Percentiles rank a stretch among this genome's conserved stretches.
Evolutionary conservation across 2,888 invertebrate genomes (phyloP).

Genomic region (Epinotia bilunana): DNA sequence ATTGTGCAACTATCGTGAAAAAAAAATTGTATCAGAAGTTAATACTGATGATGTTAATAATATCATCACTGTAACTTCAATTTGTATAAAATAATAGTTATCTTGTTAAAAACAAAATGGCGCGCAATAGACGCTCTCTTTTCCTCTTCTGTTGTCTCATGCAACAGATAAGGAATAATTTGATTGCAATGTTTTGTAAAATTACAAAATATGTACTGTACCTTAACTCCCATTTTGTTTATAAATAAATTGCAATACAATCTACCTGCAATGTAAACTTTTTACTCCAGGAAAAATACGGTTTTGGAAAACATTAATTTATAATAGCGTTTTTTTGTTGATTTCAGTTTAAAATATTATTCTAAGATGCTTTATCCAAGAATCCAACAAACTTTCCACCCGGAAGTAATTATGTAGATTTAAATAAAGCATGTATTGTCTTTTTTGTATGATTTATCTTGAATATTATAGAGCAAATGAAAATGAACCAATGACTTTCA

Average conservation of each 20-base stretch:
- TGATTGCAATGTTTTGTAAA: constrained; percentile 2
- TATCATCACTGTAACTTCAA: neutral
- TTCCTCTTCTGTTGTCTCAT: constrained; percentile 33
- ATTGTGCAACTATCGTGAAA: neutral
- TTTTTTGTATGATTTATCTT: too few relatives aligned
- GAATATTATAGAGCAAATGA: too few relatives aligned
- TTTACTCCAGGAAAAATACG: too few relatives aligned
- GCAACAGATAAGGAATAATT: constrained; percentile 27
- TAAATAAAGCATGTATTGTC: too few relatives aligned
- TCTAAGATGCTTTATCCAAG: too few relatives aligned
- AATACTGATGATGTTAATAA: neutral
- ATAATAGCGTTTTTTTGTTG: too few relatives aligned
- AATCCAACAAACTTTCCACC: too few relatives aligned
- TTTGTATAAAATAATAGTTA: constrained; percentile 8
- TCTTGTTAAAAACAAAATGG: constrained; percentile 44
- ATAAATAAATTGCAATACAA: too few relatives aligned
- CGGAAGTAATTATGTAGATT: too few relatives aligned
- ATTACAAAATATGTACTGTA: neutral
- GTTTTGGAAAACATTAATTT: too few relatives aligned
- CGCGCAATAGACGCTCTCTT: constrained; percentile 40
- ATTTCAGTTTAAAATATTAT: too few relatives aligned
- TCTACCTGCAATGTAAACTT: neutral
- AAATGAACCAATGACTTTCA: too few relatives aligned
- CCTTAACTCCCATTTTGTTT: neutral
- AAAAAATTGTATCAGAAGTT: neutral